Conservation (phyloP, 2,797 vertebrate genomes). For the Cynopterus sphinx region DNA sequence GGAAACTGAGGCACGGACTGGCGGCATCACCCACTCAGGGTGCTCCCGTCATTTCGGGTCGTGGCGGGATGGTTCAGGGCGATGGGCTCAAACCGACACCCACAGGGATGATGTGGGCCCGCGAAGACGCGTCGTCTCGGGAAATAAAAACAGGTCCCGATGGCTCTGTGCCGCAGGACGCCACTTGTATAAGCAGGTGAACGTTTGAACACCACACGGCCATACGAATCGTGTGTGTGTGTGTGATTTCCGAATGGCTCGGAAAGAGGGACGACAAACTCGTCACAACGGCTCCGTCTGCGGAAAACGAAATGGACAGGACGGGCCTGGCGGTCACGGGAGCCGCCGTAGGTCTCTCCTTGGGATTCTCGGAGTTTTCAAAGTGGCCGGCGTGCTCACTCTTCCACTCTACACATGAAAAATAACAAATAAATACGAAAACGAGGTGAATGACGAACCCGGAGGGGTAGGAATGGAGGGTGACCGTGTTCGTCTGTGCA, state of each 20-base stretch:
- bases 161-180: accelerated
- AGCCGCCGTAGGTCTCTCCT: neutral
- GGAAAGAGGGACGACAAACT: neutral
- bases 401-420: no score
- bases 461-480: neutral
- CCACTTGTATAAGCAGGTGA: neutral
- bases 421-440: neutral
- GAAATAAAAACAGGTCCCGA: neutral
- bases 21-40: accelerated
- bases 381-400: neutral
- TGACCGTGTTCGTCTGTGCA: neutral
- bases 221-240: neutral
- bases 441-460: neutral
- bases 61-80: accelerated
- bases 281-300: neutral
- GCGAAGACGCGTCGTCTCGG: accelerated
- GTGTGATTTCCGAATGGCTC: neutral
- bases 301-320: neutral
- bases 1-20: neutral
- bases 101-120: no score
- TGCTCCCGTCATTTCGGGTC: neutral
- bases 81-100: neutral
- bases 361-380: neutral
- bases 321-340: accelerated
- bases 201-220: neutral